Base-by-base conservation (phyloP, 2,888 invertebrate genomes). In the Pollenia angustigena region DNA sequence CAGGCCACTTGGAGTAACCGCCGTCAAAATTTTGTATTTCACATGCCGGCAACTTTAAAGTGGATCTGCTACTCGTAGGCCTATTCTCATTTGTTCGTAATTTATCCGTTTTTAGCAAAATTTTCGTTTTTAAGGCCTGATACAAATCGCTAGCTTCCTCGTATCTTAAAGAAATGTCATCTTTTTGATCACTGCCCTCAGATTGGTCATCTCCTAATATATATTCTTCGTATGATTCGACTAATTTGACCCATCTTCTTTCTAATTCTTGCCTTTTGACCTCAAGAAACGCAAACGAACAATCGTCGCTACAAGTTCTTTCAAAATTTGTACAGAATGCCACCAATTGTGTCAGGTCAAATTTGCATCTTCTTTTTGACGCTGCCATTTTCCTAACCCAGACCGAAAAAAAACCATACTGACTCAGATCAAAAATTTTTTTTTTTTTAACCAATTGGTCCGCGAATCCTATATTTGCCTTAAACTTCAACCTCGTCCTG, bases 1-100 rank as follows among this genome's bases (percentile, higher is more conserved):
- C 54, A 6, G 66, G 66, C 66, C 66, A 66, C 23, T 48, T 66
- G 18, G 66, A 48, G 23, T 66, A 66, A 14, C 48, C 66, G 23
- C 66, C 48, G 9, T 66, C 66, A 46, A 48, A 66, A 23, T 18
- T 23, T 14, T 48, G 46, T 46, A 66, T 66, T 18, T 66, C 48
- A 23, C 66, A 69, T 52, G 68, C 32, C 16, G 32, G 52, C 7
- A 50, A 40, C 40, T 69, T 69, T 52, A 69, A 11, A 16, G 16
- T 48, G 1, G 66, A n/a, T 23, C 48, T 68, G 14, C 11, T 12
- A 7, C 7, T 46, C 1, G 46, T 7, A 2, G 44, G 44, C 18
- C 7, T 18, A 23, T 64, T 46, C 10, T 16, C 14, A 12, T 12
- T 3, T 8, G 8, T 6, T 18, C 46, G 46, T 1, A 16, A 6